A percentile compares a stretch with the other conserved stretches of the same genome.
These are phyloP conservation scores for Drosophila kanapiae DNA, from an alignment of 1,140 invertebrate species.

Conservation along the genomic window DNA sequence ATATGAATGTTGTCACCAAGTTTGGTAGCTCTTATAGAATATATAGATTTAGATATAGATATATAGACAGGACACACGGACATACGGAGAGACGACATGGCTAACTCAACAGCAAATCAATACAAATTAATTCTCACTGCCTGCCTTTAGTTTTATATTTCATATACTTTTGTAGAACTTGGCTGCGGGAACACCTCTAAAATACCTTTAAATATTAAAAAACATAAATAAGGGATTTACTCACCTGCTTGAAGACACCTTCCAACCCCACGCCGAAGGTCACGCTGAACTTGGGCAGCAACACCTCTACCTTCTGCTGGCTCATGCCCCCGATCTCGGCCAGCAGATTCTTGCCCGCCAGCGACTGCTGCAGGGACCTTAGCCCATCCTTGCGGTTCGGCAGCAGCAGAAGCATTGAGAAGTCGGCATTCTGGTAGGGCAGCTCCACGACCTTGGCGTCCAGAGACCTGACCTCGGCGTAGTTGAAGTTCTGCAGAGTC, in stretches of 20 bases:
- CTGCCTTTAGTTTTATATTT: too few species aligned
- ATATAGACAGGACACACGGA: too few species aligned
- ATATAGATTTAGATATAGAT: too few species aligned
- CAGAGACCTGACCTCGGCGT: conserved; percentile 67
- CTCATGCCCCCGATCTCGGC: conserved; percentile 68
- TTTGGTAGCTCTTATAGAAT: too few species aligned
- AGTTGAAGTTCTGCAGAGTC: conserved; percentile 76
- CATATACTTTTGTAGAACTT: too few species aligned
- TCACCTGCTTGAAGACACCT: conserved; percentile 86
- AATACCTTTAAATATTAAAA: too few species aligned
- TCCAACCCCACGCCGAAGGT: conserved; percentile 86
- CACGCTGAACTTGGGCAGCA: conserved; percentile 89
- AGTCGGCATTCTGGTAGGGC: conserved; percentile 77
- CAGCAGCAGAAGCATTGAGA: conserved; percentile 75
- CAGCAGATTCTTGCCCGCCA: conserved; percentile 83
- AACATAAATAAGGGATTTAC: background rate
- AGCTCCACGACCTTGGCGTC: conserved; percentile 79
- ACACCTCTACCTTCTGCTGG: conserved; percentile 85
- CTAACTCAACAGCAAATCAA: too few species aligned
- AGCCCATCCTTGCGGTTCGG: conserved; percentile 79
- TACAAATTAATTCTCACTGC: too few species aligned
- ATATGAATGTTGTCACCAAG: too few species aligned
- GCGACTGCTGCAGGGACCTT: conserved; percentile 61
- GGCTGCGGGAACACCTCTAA: too few species aligned
- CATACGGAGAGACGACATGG: too few species aligned